Percentiles rank a stretch among this genome's conserved stretches.
These are phyloP conservation scores for Fringilla coelebs DNA, from an alignment of 2,797 vertebrate genomes.

Conservation along the genomic window DNA sequence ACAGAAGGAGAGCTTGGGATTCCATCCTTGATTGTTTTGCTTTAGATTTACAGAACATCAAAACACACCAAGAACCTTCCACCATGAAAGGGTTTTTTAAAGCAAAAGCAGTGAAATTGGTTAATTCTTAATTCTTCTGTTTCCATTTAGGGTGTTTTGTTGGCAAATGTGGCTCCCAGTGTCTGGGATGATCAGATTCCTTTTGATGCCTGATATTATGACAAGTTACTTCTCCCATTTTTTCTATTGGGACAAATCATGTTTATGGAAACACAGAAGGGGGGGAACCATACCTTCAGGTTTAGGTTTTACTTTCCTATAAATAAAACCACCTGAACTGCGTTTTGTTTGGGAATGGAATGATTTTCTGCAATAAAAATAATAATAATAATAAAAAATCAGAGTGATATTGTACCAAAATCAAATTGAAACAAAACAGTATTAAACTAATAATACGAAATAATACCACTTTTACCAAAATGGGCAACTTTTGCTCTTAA, in stretches of 20 bases:
- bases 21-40: not conserved
- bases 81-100: not conserved
- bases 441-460: slow-evolving; percentile 1
- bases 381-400: not conserved
- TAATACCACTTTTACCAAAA: slow-evolving; percentile 13
- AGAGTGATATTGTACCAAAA: not conserved
- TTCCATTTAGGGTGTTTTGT: slow-evolving; percentile 42
- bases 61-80: not conserved
- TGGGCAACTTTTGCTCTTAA: slow-evolving; percentile 27
- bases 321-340: slow-evolving; percentile 31
- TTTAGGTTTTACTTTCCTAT: slow-evolving; percentile 47
- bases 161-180: slow-evolving; percentile 39
- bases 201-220: slow-evolving; percentile 56
- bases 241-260: slow-evolving; percentile 55
- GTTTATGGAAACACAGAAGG: slow-evolving; percentile 46
- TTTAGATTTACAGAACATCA: not conserved
- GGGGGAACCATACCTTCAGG: slow-evolving; percentile 19
- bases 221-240: slow-evolving; percentile 26
- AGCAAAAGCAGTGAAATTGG: not conserved
- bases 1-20: not conserved
- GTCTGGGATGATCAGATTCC: slow-evolving; percentile 37
- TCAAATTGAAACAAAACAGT: not conserved
- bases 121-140: slow-evolving; percentile 28
- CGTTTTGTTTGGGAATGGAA: not conserved
- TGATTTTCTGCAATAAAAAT: not conserved